phyloP scores from a whole-genome alignment of 2,113 vertebrate species.

The Pardalotus punctatus region DNA sequence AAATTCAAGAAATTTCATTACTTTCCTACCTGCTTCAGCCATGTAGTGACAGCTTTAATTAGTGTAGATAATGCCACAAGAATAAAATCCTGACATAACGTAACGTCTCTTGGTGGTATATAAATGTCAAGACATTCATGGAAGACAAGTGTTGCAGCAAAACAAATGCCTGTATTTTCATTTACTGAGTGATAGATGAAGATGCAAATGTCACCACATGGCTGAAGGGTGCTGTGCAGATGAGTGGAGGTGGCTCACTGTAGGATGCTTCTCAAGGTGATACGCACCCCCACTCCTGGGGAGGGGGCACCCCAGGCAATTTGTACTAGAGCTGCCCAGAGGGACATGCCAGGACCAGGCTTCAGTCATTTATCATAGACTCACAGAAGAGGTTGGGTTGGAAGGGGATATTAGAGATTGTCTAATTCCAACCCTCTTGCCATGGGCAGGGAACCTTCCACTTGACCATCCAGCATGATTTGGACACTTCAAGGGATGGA shows the following conservation, averaged over 20 bases:
- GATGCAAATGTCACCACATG: constrained; percentile 42
- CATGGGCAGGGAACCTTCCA: background rate
- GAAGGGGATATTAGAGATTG: background rate
- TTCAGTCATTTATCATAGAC: background rate
- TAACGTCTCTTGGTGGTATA: background rate
- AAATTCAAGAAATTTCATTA: background rate
- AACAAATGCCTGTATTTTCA: constrained; percentile 27
- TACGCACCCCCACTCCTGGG: rapidly evolving
- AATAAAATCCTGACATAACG: constrained; percentile 16
- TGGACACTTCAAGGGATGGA: background rate
- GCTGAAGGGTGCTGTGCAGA: background rate
- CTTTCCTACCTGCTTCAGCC: background rate
- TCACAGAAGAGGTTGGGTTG: background rate
- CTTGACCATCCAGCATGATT: background rate
- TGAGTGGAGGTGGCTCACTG: background rate
- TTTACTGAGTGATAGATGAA: background rate
- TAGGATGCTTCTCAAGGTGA: rapidly evolving
- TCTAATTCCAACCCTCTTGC: background rate
- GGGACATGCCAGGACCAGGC: background rate
- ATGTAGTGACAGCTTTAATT: constrained; percentile 19
- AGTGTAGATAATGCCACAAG: constrained; percentile 36
- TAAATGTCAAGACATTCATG: constrained; percentile 57
- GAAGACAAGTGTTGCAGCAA: background rate
- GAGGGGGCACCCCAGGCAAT: rapidly evolving
- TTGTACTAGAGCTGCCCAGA: background rate